Evolutionary conservation across 1,140 invertebrate species (phyloP).

Genomic region (Zaprionus camerounensis): DNA sequence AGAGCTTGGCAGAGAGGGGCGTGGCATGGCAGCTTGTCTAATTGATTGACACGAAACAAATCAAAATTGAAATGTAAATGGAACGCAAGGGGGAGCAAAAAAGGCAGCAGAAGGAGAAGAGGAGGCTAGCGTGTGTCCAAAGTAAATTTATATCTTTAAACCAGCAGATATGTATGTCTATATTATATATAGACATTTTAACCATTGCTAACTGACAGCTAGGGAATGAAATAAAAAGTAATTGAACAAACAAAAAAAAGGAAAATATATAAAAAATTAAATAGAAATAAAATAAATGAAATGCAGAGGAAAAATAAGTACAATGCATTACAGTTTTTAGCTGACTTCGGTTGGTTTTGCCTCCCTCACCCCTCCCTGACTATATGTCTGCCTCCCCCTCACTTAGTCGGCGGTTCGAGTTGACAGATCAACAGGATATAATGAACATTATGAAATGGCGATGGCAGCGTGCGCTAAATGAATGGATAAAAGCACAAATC

Average conservation of each 20-base stretch:
- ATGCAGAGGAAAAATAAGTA: neutral
- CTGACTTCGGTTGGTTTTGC: neutral
- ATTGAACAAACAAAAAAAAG: neutral
- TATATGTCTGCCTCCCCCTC: slow-evolving; percentile 36
- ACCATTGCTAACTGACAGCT: too few species aligned
- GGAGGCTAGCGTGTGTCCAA: neutral
- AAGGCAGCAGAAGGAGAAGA: slow-evolving; percentile 21
- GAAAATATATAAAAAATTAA: neutral
- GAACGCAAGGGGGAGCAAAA: slow-evolving; percentile 36
- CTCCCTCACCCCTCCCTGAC: neutral
- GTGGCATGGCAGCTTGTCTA: slow-evolving; percentile 53
- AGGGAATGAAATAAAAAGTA: neutral
- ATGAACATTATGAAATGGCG: slow-evolving; percentile 72
- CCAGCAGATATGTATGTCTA: neutral
- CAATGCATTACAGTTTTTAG: neutral
- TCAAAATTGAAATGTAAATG: slow-evolving; percentile 81
- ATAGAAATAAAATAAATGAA: neutral
- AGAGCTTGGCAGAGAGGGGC: neutral
- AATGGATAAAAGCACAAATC: slow-evolving; percentile 69
- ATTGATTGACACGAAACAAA: slow-evolving; percentile 77
- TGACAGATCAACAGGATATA: slow-evolving; percentile 79
- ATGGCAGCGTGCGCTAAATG: slow-evolving; percentile 70
- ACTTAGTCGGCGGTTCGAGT: slow-evolving; percentile 56
- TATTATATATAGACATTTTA: neutral
- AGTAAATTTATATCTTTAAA: neutral